Evolutionary conservation across 2,113 vertebrate genomes (phyloP).

Genomic region (Crypturellus undulatus): DNA sequence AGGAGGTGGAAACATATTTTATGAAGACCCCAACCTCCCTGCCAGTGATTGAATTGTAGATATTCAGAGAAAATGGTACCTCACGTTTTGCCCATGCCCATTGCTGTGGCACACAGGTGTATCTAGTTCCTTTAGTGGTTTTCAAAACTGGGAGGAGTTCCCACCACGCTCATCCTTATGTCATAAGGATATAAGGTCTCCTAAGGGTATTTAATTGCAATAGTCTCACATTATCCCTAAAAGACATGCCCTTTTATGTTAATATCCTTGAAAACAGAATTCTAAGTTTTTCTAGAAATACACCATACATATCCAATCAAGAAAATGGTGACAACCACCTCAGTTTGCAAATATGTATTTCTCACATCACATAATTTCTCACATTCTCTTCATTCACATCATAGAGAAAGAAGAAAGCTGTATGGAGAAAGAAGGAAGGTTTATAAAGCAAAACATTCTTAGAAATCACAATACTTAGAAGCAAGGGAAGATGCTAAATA

Average conservation of each 20-base stretch:
- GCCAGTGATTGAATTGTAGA: neutral
- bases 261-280: neutral
- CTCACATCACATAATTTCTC: too few species aligned
- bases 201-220: neutral
- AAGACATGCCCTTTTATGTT: neutral
- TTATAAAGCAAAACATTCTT: neutral
- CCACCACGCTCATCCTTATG: neutral
- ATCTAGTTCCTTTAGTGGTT: neutral
- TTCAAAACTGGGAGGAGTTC: neutral
- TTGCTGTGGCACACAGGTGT: neutral
- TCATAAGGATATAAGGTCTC: neutral
- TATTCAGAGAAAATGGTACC: neutral
- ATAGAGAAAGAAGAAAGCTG: neutral
- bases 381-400: neutral
- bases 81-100: rapidly evolving
- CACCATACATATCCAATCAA: neutral
- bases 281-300: neutral
- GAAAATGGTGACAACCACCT: neutral
- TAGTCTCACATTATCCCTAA: neutral
- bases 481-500: neutral
- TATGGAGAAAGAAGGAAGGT: neutral
- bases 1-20: neutral
- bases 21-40: neutral
- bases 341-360: neutral
- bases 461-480: neutral